These are phyloP conservation scores for Astyanax mexicanus DNA, from an alignment of 2,797 vertebrate genomes.

Conservation along the genomic window DNA sequence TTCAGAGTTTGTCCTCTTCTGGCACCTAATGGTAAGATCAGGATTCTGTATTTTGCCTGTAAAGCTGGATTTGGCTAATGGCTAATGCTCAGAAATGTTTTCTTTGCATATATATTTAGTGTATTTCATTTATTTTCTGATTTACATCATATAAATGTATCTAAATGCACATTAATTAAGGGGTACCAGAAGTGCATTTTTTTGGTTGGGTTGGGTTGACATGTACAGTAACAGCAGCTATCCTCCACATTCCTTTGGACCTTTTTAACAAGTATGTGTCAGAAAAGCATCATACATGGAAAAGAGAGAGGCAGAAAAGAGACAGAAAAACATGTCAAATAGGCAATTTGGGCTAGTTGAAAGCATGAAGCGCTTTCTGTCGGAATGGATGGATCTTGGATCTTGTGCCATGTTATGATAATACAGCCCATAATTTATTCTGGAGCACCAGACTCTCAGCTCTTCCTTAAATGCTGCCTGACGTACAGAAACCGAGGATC, in stretches of 20 bases:
- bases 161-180: conserved; percentile 15
- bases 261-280: conserved; percentile 37
- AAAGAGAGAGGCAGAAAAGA: background rate
- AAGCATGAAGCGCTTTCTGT: conserved; percentile 65
- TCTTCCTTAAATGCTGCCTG: conserved; percentile 40
- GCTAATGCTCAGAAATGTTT: background rate
- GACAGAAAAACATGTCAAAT: conserved; percentile 53
- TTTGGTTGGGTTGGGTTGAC: too few relatives aligned
- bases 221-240: conserved; percentile 68
- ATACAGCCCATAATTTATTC: conserved; percentile 72
- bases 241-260: conserved; percentile 38
- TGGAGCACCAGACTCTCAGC: conserved; percentile 9
- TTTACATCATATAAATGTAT: conserved; percentile 1
- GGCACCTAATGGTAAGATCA: conserved; percentile 12
- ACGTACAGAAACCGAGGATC: conserved; percentile 24
- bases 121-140: background rate
- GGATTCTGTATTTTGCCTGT: conserved; percentile 17
- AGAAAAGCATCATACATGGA: conserved; percentile 37
- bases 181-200: conserved; percentile 11
- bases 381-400: conserved; percentile 55
- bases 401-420: conserved; percentile 69
- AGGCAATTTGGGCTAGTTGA: conserved; percentile 62
- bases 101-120: background rate
- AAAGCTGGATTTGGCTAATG: conserved; percentile 18
- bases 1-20: conserved; percentile 12